Conservation (phyloP, 2,113 vertebrate genomes). For the Chlamydotis undulata region DNA sequence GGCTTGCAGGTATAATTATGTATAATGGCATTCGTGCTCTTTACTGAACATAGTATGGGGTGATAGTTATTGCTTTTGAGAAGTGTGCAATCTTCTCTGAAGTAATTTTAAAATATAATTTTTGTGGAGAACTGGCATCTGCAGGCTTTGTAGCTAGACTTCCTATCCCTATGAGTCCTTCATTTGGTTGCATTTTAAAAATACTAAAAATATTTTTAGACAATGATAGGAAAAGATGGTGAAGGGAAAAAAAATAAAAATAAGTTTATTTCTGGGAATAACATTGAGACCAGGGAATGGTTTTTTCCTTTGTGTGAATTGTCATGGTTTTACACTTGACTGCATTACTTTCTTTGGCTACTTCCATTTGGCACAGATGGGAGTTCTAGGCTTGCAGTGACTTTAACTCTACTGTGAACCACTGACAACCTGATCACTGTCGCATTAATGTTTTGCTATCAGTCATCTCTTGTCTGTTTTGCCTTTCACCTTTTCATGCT, state of each 20-base stretch:
- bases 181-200: not conserved
- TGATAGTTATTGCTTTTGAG: slow-evolving; percentile 42
- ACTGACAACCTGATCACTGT: not conserved
- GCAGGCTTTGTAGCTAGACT: not conserved
- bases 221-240: not conserved
- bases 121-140: slow-evolving; percentile 35
- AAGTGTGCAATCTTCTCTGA: slow-evolving; percentile 23
- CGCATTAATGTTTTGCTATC: not conserved
- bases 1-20: not conserved
- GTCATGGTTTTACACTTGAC: not conserved
- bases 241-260: not conserved
- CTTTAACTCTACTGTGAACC: not conserved
- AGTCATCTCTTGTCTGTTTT: not conserved
- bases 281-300: not conserved
- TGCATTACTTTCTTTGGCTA: not conserved
- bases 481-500: not conserved
- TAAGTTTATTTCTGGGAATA: not conserved
- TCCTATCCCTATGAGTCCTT: not conserved
- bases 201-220: not conserved
- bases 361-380: not conserved
- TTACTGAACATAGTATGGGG: slow-evolving; percentile 40
- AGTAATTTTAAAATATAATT: slow-evolving; percentile 21
- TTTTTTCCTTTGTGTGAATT: not conserved
- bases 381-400: not conserved
- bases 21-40: not conserved